These are phyloP conservation scores for Pteronotus mesoamericanus DNA, from an alignment of 2,797 vertebrate genomes.

Conservation along the genomic window DNA sequence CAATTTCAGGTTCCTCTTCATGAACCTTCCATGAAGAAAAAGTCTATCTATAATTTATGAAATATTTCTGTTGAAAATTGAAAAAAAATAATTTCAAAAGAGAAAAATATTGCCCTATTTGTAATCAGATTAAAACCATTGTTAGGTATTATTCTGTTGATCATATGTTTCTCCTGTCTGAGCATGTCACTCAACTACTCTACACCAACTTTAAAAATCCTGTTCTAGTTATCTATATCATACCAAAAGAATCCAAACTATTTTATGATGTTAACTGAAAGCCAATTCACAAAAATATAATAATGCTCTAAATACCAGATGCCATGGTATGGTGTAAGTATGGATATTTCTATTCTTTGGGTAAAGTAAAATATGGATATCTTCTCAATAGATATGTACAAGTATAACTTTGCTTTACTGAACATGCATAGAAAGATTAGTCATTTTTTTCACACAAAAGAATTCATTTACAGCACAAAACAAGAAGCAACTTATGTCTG, in stretches of 20 bases:
- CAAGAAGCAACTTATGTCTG: neutral
- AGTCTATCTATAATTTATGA: neutral
- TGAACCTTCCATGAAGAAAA: neutral
- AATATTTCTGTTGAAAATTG: neutral
- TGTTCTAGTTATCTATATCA: neutral
- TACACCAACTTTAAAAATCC: neutral
- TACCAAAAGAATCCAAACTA: neutral
- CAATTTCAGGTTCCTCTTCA: neutral
- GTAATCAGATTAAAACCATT: neutral
- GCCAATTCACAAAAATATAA: neutral
- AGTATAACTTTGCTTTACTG: neutral
- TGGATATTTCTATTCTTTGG: neutral
- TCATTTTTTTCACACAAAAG: neutral
- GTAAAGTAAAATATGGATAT: conserved; percentile 5
- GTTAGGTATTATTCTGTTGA: neutral
- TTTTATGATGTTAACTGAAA: neutral
- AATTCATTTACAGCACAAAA: neutral
- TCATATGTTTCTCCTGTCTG: neutral
- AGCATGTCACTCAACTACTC: neutral
- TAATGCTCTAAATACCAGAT: neutral
- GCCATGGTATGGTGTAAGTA: neutral
- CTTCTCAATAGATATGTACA: neutral
- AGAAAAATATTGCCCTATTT: neutral
- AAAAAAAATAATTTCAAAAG: neutral
- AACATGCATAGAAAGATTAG: neutral